Conservation (phyloP, 2,113 vertebrate species). For the Rhinopomastus cyanomelas region DNA sequence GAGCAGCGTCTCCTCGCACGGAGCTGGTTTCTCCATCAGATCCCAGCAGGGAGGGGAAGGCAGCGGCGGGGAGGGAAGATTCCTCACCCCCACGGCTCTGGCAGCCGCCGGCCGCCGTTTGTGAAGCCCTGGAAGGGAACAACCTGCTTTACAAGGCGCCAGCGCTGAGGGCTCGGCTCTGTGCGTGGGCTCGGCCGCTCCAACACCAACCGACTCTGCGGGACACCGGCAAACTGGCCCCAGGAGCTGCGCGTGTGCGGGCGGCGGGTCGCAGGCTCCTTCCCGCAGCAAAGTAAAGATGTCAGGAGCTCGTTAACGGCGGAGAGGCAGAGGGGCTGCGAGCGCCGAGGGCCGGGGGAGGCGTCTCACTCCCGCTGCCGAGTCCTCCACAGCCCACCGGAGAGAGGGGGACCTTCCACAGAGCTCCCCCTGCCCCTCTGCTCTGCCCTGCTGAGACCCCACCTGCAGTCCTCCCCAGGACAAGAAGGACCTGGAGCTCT, state of each 20-base stretch:
- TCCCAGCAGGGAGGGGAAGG: background rate
- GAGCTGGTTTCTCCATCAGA: conserved; percentile 10
- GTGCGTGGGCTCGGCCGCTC: background rate
- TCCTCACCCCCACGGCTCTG: background rate
- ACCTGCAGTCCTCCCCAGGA: too few relatives aligned
- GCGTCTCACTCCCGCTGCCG: background rate
- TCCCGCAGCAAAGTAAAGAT: background rate
- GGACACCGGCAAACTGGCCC: conserved; percentile 27
- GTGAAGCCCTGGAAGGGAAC: background rate
- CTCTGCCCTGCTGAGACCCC: too few relatives aligned
- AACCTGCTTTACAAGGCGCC: background rate
- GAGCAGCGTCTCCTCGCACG: background rate
- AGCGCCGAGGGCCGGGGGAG: background rate
- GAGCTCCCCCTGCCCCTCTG: too few relatives aligned
- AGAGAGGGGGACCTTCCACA: background rate
- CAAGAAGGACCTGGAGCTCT: too few relatives aligned
- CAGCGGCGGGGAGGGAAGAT: background rate
- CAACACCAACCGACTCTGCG: background rate
- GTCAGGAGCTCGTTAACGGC: conserved; percentile 41
- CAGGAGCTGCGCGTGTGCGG: background rate
- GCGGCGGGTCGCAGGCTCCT: background rate
- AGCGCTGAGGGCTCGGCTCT: background rate
- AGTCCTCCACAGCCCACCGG: background rate
- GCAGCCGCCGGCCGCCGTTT: background rate
- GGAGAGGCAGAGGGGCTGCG: conserved; percentile 30